phyloP scores from a whole-genome alignment of 53 echinoderm and acorn worm species.

The Hippasteria phrygiana region DNA sequence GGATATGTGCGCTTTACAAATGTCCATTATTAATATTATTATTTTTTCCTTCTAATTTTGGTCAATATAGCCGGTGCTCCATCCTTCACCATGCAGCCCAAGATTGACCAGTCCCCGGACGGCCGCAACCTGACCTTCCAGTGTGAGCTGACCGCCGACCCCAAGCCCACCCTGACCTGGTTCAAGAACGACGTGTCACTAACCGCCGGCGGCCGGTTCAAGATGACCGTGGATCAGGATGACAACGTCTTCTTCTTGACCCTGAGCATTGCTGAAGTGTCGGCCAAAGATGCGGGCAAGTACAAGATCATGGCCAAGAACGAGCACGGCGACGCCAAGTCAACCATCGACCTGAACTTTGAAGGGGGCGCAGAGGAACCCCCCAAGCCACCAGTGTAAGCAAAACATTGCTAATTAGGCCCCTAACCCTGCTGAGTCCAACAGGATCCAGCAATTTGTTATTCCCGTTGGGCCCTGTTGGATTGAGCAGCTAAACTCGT shows the following conservation, averaged over 20 bases:
- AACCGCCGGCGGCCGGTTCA: constrained; percentile 76
- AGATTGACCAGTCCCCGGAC: constrained; percentile 90
- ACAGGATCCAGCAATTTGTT: too few relatives aligned
- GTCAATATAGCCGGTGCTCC: constrained; percentile 83
- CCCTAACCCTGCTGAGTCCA: too few relatives aligned
- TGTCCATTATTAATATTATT: too few relatives aligned
- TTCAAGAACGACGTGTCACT: constrained; percentile 78
- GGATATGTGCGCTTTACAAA: too few relatives aligned
- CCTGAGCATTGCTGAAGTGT: constrained; percentile 81
- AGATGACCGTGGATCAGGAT: constrained; percentile 76
- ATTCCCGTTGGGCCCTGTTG: too few relatives aligned
- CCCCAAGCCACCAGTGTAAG: constrained; percentile 55
- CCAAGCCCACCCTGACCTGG: constrained; percentile 89
- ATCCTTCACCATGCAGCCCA: constrained; percentile 89
- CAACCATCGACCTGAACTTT: constrained; percentile 97
- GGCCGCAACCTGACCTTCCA: constrained; percentile 85
- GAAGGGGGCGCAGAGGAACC: constrained; percentile 72
- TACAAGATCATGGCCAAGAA: constrained; percentile 94
- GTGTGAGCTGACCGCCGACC: constrained; percentile 96
- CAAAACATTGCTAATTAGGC: neutral
- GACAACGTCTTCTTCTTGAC: constrained; percentile 73
- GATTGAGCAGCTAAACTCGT: too few relatives aligned
- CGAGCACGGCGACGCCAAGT: constrained; percentile 93
- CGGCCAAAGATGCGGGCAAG: constrained; percentile 84
- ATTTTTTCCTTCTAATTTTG: constrained; percentile 5